These are phyloP conservation scores for Lithophane semibrunnea DNA, from an alignment of 2,888 invertebrate genomes.

Conservation along the genomic window DNA sequence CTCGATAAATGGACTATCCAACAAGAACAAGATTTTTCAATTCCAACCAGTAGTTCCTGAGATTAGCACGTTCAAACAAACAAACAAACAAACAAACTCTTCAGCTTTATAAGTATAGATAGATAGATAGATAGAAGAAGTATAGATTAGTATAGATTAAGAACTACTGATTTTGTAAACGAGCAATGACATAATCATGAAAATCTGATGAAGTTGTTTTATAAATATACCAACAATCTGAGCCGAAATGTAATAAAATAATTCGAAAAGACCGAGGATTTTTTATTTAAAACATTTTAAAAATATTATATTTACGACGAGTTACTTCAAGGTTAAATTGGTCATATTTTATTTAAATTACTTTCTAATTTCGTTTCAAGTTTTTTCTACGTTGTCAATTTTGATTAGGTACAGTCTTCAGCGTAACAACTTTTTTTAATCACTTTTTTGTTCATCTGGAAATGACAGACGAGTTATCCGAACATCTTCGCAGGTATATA, in stretches of 20 bases:
- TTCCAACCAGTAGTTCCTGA: too few relatives aligned
- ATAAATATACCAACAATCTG: neutral
- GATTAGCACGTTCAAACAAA: too few relatives aligned
- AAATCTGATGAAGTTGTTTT: neutral
- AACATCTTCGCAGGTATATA: neutral
- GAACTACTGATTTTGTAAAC: neutral
- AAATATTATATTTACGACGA: slow-evolving; percentile 40
- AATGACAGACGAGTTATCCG: slow-evolving; percentile 15
- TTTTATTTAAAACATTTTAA: slow-evolving; percentile 32
- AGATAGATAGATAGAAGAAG: too few relatives aligned
- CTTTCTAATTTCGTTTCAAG: slow-evolving; percentile 67
- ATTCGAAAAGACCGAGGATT: slow-evolving; percentile 9
- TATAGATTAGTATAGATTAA: too few relatives aligned
- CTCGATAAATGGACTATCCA: too few relatives aligned
- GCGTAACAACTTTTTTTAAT: slow-evolving; percentile 52
- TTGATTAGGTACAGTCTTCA: slow-evolving; percentile 40
- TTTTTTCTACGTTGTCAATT: slow-evolving; percentile 53
- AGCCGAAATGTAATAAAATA: slow-evolving; percentile 3
- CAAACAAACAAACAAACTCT: too few relatives aligned
- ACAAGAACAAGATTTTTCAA: too few relatives aligned
- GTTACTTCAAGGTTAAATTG: slow-evolving; percentile 70
- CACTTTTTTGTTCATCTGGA: slow-evolving; percentile 42
- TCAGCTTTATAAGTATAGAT: too few relatives aligned
- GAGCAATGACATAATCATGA: neutral
- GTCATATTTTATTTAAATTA: slow-evolving; percentile 71